A percentile compares a stretch with the other conserved stretches of the same genome.
phyloP scores from a whole-genome alignment of 2,113 vertebrate genomes.

The Corythaixoides concolor region DNA sequence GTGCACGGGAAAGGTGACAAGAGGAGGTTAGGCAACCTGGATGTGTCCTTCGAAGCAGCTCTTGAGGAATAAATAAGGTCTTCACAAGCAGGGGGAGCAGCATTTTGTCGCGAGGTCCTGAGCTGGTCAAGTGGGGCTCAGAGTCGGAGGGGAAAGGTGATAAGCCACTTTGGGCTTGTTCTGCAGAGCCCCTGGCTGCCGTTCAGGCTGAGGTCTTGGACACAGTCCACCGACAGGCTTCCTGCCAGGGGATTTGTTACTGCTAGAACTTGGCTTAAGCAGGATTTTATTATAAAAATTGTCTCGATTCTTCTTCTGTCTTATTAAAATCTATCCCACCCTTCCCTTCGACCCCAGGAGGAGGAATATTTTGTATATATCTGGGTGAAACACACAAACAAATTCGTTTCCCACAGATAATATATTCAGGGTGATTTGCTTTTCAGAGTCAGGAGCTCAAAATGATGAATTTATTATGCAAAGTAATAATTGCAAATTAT shows the following conservation, averaged over 20 bases:
- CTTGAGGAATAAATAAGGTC: constrained; percentile 36
- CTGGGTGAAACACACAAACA: constrained; percentile 59
- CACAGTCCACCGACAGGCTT: constrained; percentile 35
- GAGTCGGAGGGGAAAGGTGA: constrained; percentile 67
- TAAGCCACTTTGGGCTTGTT: constrained; percentile 29
- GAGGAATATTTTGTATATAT: constrained; percentile 44
- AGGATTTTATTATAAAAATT: constrained; percentile 65
- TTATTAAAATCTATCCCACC: constrained; percentile 41
- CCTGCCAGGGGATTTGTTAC: constrained; percentile 68
- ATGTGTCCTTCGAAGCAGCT: constrained; percentile 40
- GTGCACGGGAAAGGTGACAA: not conserved
- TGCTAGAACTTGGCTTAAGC: constrained; percentile 42
- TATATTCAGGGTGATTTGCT: constrained; percentile 58
- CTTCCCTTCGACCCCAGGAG: constrained; percentile 19
- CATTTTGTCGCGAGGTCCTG: not conserved
- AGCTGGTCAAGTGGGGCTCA: not conserved
- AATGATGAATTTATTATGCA: constrained; percentile 60
- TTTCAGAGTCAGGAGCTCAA: constrained; percentile 37
- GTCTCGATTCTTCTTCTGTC: constrained; percentile 52
- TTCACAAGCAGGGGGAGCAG: constrained; percentile 24
- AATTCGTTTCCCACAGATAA: constrained; percentile 50
- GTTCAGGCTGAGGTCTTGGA: constrained; percentile 65
- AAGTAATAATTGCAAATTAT: constrained; percentile 66
- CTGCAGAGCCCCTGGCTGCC: constrained; percentile 45
- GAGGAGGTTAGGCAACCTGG: constrained; percentile 23